Percentiles rank a stretch among this genome's conserved stretches.
These are phyloP conservation scores for Capromys pilorides DNA, from an alignment of 2,797 vertebrate genomes.

Conservation along the genomic window DNA sequence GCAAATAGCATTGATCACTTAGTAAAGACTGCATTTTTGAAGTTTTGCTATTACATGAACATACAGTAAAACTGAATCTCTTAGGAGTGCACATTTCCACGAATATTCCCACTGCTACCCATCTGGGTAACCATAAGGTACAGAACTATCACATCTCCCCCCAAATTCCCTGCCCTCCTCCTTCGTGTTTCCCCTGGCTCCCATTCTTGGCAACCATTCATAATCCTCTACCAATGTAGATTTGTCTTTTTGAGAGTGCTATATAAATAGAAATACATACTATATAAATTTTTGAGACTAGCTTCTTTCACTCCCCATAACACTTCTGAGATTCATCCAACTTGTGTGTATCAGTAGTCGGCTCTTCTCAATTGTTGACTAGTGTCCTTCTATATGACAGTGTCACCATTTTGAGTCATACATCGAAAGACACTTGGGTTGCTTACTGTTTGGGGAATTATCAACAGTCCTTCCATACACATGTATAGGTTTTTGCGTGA, in stretches of 20 bases:
- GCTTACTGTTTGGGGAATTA: neutral
- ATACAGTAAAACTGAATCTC: neutral
- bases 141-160: neutral
- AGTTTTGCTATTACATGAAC: neutral
- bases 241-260: neutral
- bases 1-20: neutral
- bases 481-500: neutral
- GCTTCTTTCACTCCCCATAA: neutral
- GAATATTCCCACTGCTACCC: neutral
- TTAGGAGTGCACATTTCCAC: neutral
- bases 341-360: neutral
- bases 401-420: neutral
- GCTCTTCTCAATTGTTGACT: neutral
- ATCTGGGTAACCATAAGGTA: neutral
- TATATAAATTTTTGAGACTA: neutral
- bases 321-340: neutral
- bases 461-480: neutral
- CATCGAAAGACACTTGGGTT: neutral
- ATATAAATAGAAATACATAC: neutral
- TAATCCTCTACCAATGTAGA: neutral
- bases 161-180: neutral
- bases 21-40: neutral
- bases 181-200: neutral
- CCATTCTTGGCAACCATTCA: neutral
- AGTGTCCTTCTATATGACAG: no score